phyloP scores from a whole-genome alignment of 2,113 vertebrate genomes.

The Galemys pyrenaicus region DNA sequence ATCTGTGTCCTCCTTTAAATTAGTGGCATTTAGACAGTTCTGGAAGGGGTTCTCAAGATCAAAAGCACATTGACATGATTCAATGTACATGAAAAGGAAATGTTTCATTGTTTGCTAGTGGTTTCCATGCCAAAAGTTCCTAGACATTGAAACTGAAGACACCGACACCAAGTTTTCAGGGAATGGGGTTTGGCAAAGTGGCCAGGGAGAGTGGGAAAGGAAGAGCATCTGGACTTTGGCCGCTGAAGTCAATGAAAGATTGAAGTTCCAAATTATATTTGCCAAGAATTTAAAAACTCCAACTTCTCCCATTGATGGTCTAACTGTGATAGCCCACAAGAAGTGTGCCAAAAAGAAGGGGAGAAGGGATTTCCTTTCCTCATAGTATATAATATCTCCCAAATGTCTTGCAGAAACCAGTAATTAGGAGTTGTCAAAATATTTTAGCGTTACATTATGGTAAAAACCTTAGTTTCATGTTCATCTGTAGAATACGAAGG shows the following conservation, averaged over 20 bases:
- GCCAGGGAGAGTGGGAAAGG: too few species aligned
- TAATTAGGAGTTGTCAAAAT: slow-evolving; percentile 27
- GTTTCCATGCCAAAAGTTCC: slow-evolving; percentile 55
- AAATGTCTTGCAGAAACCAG: slow-evolving; percentile 51
- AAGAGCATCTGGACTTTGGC: neutral
- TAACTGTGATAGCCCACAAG: neutral
- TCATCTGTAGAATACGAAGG: neutral
- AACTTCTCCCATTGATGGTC: slow-evolving; percentile 25
- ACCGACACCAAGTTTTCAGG: slow-evolving; percentile 46
- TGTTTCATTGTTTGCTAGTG: slow-evolving; percentile 49
- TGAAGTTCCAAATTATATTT: slow-evolving; percentile 29
- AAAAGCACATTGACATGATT: slow-evolving; percentile 16
- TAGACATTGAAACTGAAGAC: neutral
- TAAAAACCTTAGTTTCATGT: neutral
- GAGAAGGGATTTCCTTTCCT: slow-evolving; percentile 32
- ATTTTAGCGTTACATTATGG: slow-evolving; percentile 1
- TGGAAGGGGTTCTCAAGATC: slow-evolving; percentile 23
- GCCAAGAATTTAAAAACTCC: slow-evolving; percentile 50
- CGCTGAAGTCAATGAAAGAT: slow-evolving; percentile 43
- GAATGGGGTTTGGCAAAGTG: neutral
- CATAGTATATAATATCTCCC: slow-evolving; percentile 43
- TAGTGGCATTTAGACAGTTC: slow-evolving; percentile 45
- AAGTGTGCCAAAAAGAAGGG: slow-evolving; percentile 26
- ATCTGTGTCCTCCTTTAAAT: slow-evolving; percentile 30
- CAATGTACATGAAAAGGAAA: slow-evolving; percentile 44